These are phyloP conservation scores for Crossaster papposus DNA, from an alignment of 53 echinoderm and acorn worm species.

Conservation along the genomic window DNA sequence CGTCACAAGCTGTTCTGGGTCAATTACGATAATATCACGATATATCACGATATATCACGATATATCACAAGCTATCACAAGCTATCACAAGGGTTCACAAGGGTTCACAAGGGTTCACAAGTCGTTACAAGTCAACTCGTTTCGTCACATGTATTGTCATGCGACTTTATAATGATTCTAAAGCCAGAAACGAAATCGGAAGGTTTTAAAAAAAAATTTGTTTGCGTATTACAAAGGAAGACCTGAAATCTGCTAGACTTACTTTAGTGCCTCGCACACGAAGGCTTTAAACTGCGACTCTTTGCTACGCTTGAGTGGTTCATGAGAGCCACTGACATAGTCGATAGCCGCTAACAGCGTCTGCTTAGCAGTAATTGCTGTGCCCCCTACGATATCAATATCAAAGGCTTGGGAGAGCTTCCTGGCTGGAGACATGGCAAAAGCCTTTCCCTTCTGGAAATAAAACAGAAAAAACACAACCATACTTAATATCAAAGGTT, in stretches of 20 bases:
- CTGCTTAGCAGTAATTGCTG: slow-evolving; percentile 92
- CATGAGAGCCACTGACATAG: slow-evolving; percentile 77
- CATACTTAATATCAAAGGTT: too few relatives aligned
- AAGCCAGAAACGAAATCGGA: neutral
- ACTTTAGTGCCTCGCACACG: slow-evolving; percentile 96
- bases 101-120: neutral
- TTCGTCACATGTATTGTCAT: too few relatives aligned
- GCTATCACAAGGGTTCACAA: neutral
- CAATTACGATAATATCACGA: too few relatives aligned
- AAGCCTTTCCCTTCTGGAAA: slow-evolving; percentile 82
- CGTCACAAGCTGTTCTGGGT: too few relatives aligned
- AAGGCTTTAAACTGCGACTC: slow-evolving; percentile 97
- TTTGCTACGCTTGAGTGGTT: slow-evolving; percentile 82
- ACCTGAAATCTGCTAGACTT: slow-evolving; percentile 20
- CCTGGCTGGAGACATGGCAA: slow-evolving; percentile 88
- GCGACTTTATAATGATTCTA: neutral
- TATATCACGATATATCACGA: too few relatives aligned
- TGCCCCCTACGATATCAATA: slow-evolving; percentile 94
- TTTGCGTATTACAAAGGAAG: neutral
- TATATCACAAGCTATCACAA: neutral
- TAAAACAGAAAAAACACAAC: neutral
- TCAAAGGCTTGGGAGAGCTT: slow-evolving; percentile 93
- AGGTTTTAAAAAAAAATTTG: neutral
- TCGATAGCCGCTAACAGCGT: slow-evolving; percentile 89
- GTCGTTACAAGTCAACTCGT: too few relatives aligned